Base-by-base conservation (phyloP, 2,888 invertebrate genomes). In the Agrotis exclamationis region DNA sequence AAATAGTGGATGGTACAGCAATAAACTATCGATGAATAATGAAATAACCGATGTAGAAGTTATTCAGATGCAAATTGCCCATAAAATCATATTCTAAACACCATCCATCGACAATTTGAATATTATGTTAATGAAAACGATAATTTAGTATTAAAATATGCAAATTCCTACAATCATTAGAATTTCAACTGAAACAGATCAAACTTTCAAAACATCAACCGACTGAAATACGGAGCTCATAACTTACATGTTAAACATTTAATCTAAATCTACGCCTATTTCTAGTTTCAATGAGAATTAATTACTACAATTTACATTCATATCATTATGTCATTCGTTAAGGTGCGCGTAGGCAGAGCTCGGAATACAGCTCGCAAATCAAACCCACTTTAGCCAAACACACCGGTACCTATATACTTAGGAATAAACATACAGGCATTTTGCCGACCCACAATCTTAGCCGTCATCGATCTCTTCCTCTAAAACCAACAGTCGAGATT, bases 401-500 rank as follows among this genome's bases (percentile, higher is more conserved):
- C 82, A 89, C 86, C 86, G 83, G 66, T 70, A 9, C 39, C 39
- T 39, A 50, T 69, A 54, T 81, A 70, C 70, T 83, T 86, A 84
- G 85, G 85, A 85, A 86, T 86, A 87, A 83, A 91, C 90, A 92
- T 87, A 89, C 87, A 86, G 87, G 86, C 87, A 83, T 88, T 88
- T 90, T 89, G 88, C 86, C 85, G 85, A 85, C 87, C 90, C 86
- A 90, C 91, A 94, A 93, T 94, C 92, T 90, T 83, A 86, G 86
- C 90, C 89, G 89, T 84, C 84, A 91, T 94, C 93, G 92, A 94
- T 94, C 93, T 93, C 87, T 86, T 86, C 89, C 86, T 91, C 88
- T 91, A 91, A 94, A 95, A 94, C 93, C 93, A 95, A 95, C 94
- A 94, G 92, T 91, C 90, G 89, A 92, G 93, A 94, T 94, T 94